A percentile compares a stretch with the other conserved stretches of the same genome.
Evolutionary conservation across 2,888 invertebrate genomes (phyloP).

Genomic region (Phrixothrix hirtus): DNA sequence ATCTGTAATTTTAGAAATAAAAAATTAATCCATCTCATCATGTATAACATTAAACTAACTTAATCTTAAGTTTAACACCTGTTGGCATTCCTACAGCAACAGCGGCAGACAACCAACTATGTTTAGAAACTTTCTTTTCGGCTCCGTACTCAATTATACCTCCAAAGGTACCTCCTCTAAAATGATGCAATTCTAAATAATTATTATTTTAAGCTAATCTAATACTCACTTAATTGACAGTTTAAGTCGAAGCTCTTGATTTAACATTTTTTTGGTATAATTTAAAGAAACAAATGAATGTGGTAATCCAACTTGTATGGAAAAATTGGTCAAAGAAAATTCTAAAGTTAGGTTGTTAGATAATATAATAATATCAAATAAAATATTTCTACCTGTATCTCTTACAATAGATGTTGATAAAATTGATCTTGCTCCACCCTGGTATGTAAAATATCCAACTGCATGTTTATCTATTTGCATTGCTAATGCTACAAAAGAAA

Average conservation of each 20-base stretch:
- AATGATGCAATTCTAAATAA: too few relatives aligned
- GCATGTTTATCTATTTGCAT: slow-evolving; percentile 86
- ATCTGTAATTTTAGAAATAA: slow-evolving; percentile 64
- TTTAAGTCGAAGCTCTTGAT: slow-evolving; percentile 77
- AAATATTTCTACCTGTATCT: slow-evolving; percentile 71
- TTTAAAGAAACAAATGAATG: slow-evolving; percentile 76
- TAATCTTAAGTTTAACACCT: slow-evolving; percentile 87
- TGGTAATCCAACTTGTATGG: slow-evolving; percentile 80
- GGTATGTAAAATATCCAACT: slow-evolving; percentile 85
- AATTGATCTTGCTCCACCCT: slow-evolving; percentile 70
- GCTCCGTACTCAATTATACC: slow-evolving; percentile 87
- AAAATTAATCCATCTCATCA: too few relatives aligned
- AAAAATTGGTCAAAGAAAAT: slow-evolving; percentile 61
- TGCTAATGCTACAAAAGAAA: slow-evolving; percentile 67
- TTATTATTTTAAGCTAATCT: slow-evolving; percentile 4
- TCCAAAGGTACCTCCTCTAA: slow-evolving; percentile 84
- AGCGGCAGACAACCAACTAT: slow-evolving; percentile 83
- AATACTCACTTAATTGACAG: slow-evolving; percentile 75
- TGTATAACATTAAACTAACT: slow-evolving; percentile 65
- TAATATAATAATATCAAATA: too few relatives aligned
- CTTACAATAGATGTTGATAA: slow-evolving; percentile 82
- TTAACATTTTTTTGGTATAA: slow-evolving; percentile 78
- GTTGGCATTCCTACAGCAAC: slow-evolving; percentile 84
- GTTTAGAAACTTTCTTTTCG: slow-evolving; percentile 90
- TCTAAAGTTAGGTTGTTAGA: slow-evolving; percentile 49